Evolutionary conservation across 2,888 invertebrate species (phyloP), one percentile per base, ranked within the genome.

Genomic region (Eulithis prunata): DNA sequence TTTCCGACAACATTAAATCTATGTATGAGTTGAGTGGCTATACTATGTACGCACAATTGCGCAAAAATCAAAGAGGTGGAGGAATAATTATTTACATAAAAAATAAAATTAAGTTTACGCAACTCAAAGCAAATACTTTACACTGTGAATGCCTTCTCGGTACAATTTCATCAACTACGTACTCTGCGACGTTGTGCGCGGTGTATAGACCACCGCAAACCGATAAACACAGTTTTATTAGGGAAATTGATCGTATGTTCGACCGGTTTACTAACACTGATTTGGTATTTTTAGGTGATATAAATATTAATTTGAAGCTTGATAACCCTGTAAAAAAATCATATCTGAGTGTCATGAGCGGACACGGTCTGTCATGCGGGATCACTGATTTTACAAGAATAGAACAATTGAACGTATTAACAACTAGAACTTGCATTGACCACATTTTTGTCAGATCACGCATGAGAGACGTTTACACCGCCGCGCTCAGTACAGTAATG

Each of bases 401-500:
- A 3, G 45, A 45, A 45, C 8, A 11, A 3, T 12, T 45, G n/a
- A 45, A 45, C 45, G 45, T 12, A 12, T 45, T 45, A 45, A n/a
- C n/a, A 12, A 45, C 45, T 4, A 45, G 8, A 12, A 45, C 45
- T 7, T 45, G 45, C 4, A 45, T 45, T 12, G 45, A 45, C 45
- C 45, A 45, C n/a, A 45, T 45, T 45, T 45, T 45, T 45, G n/a
- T 45, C 12, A 1, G 45, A 45, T 45, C 45, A 3, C 45, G 45
- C 45, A 45, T 45, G 45, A 45, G 45, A 45, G 46, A 46, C 46
- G 46, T 13, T 46, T 46, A 46, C 46, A 46, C 46, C 13, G 46
- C 46, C n/a, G 13, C 46, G 46, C 46, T 46, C 46, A 13, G 46
- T 46, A 46, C 46, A 46, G 46, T 46, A 46, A 13, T 46, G 13